Evolutionary conservation across 2,113 vertebrate species (phyloP), one percentile per base, ranked within the genome.

Genomic region (Felis chaus): DNA sequence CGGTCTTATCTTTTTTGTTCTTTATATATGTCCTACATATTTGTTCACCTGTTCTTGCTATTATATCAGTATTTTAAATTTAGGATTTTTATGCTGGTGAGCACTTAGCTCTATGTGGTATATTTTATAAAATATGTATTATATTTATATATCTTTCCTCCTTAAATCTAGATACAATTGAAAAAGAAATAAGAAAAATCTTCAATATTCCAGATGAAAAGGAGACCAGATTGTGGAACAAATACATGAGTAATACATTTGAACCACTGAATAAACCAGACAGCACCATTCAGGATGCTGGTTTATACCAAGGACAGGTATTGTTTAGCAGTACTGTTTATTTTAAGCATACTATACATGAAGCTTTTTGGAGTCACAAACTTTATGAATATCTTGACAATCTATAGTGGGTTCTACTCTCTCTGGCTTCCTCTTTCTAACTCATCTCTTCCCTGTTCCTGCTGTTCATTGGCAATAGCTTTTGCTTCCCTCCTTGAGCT

Each of bases 241-340:
- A 99, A 98, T 99, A 99, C 98, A 99, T 99, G 99, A 99, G 99
- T 99, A 99, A 99, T 98, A 99, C 99, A 91, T 99, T 99, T 97
- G 99, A 99, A 98, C 99, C 99, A 88, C 98, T 99, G 97, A 99
- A 99, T 99, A 99, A 99, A 97, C 99, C 99, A 15, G 99, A 99
- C 98, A 99, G 99, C 99, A 99, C 99, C 96, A 99, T 99, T 97
- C 99, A 99, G 97, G 99, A 99, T 91, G 99, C 99, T 82, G 99
- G 99, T 83, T 99, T 99, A 97, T 99, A 99, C 98, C 99, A 99
- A 98, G 99, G 99, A 98, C 99, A 99, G 99, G 99, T 99, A 99
- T 73, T 98, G 84, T 98, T 94, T 90, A 93, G 73, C 66, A 89
- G 0, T 81, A 39, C 45, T 97, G 83, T 9, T 85, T 93, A 45